Conservation (phyloP, 1,140 invertebrate species). For the Drosophila neocordata region DNA sequence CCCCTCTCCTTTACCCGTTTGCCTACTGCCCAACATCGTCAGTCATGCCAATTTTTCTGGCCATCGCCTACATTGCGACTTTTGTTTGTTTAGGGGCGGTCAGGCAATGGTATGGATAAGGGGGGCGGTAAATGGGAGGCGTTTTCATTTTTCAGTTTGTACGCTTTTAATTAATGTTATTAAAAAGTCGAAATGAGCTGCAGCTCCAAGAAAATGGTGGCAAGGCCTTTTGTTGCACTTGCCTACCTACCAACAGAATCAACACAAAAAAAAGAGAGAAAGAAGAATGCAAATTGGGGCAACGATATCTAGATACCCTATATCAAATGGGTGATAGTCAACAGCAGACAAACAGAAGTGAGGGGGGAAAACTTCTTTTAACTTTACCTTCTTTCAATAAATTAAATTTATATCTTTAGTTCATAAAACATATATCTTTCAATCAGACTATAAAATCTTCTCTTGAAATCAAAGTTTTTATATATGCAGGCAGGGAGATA, state of each 20-base stretch:
- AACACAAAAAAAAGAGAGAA: background rate
- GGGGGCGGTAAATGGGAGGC: background rate
- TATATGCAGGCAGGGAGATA: too few species aligned
- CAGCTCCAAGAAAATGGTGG: slow-evolving; percentile 9
- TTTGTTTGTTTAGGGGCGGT: slow-evolving; percentile 45
- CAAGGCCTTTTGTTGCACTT: background rate
- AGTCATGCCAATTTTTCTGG: slow-evolving; percentile 5
- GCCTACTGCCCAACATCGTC: background rate
- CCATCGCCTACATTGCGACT: slow-evolving; percentile 34
- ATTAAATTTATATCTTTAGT: too few species aligned
- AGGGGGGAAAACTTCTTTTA: too few species aligned
- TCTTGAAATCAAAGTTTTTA: too few species aligned
- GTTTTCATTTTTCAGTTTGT: slow-evolving; percentile 42
- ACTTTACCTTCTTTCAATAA: too few species aligned
- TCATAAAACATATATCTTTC: too few species aligned
- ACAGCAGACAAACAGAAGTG: too few species aligned
- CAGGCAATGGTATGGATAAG: background rate
- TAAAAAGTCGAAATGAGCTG: slow-evolving; percentile 62
- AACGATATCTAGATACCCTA: background rate
- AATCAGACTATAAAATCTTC: too few species aligned
- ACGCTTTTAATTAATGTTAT: slow-evolving; percentile 62
- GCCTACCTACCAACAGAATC: background rate
- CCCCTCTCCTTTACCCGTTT: too few species aligned
- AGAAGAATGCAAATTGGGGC: background rate
- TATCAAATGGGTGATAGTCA: too few species aligned